Evolutionary conservation across 2,888 invertebrate species (phyloP).

Genomic region (Parochlus steinenii): DNA sequence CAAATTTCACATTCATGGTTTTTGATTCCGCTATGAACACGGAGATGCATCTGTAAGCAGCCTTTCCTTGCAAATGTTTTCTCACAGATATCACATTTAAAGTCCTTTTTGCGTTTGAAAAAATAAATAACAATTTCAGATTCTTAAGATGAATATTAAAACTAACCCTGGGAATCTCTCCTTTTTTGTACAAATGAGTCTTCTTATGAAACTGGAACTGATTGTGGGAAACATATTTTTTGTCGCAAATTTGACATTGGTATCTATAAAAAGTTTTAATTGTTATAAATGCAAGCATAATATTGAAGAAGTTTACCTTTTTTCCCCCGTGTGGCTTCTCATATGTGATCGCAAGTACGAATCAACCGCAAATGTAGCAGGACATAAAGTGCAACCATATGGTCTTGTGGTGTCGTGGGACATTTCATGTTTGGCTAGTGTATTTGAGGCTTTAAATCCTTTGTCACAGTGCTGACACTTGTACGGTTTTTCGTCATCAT

Average conservation of each 20-base stretch:
- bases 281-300: no score
- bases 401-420: constrained; percentile 16
- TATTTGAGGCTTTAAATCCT: constrained; percentile 30
- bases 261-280: no score
- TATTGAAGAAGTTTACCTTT: no score
- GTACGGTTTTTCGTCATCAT: constrained; percentile 18
- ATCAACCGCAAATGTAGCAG: constrained; percentile 11
- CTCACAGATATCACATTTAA: constrained; percentile 11
- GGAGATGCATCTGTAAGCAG: constrained; percentile 13
- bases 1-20: constrained; percentile 11
- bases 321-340: constrained; percentile 12
- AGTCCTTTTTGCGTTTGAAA: no score
- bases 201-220: constrained; percentile 13
- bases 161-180: neutral
- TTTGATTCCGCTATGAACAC: constrained; percentile 12
- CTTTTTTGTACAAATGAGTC: constrained; percentile 12
- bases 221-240: constrained; percentile 12
- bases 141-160: no score
- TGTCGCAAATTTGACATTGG: constrained; percentile 12
- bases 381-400: constrained; percentile 11
- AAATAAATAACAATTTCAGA: no score
- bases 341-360: constrained; percentile 10
- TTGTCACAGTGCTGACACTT: constrained; percentile 33
- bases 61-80: constrained; percentile 12
- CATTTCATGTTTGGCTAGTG: constrained; percentile 32